These are phyloP conservation scores for Lophius piscatorius DNA, from an alignment of 2,113 vertebrate genomes.

Conservation along the genomic window DNA sequence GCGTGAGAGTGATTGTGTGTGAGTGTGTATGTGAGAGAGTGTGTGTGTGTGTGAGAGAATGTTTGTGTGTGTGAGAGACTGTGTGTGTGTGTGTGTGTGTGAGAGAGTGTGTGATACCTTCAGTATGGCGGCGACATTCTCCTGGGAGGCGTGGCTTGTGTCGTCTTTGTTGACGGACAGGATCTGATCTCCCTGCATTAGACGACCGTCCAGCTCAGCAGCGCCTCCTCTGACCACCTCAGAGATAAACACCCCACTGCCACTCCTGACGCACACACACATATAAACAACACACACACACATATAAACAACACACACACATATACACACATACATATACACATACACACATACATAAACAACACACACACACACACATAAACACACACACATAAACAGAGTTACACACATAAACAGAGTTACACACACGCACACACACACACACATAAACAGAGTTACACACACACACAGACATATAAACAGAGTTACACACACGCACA, in stretches of 20 bases:
- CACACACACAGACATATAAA: too few species aligned
- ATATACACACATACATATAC: neutral
- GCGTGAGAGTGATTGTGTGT: too few species aligned
- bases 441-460: too few species aligned
- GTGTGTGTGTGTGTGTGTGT: neutral
- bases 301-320: slow-evolving; percentile 9
- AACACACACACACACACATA: too few species aligned
- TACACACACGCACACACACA: too few species aligned
- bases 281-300: slow-evolving; percentile 19
- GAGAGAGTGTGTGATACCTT: slow-evolving; percentile 80
- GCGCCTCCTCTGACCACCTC: slow-evolving; percentile 96
- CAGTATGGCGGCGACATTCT: slow-evolving; percentile 89
- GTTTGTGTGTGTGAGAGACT: too few species aligned
- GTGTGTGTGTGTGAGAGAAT: too few species aligned
- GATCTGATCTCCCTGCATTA: slow-evolving; percentile 98
- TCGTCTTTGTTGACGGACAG: slow-evolving; percentile 92
- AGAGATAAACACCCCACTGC: slow-evolving; percentile 94
- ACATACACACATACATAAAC: too few species aligned
- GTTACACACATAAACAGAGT: too few species aligned
- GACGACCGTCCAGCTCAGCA: slow-evolving; percentile 91
- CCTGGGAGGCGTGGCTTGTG: slow-evolving; percentile 89
- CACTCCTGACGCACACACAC: slow-evolving; percentile 66
- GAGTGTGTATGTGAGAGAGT: too few species aligned
- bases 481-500: too few species aligned
- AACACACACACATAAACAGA: too few species aligned